Percentiles rank a stretch among this genome's conserved stretches.
Conservation (phyloP, 2,113 vertebrate species). For the Centropus bengalensis region DNA sequence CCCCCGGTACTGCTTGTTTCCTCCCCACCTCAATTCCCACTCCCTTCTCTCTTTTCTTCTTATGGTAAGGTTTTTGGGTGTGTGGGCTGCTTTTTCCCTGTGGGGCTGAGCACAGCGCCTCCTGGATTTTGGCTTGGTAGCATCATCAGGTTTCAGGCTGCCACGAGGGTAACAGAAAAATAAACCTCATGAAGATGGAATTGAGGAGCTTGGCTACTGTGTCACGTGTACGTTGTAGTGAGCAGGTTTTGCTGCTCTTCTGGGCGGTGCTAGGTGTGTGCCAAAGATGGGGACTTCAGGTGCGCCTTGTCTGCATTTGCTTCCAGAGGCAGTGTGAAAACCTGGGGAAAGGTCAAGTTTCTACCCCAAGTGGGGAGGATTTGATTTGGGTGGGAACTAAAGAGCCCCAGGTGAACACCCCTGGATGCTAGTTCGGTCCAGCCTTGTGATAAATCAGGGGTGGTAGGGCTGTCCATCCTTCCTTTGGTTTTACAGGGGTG, state of each 20-base stretch:
- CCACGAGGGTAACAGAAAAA: rapidly evolving
- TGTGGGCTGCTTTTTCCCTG: neutral
- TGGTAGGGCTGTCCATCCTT: neutral
- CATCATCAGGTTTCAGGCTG: neutral
- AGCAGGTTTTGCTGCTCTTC: neutral
- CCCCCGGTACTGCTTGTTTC: neutral
- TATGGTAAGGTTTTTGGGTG: neutral
- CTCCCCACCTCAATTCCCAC: neutral
- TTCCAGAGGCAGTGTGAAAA: neutral
- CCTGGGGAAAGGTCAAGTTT: no score
- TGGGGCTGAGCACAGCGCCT: neutral
- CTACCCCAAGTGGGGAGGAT: no score
- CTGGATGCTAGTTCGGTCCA: neutral
- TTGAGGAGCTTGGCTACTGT: neutral
- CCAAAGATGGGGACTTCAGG: neutral
- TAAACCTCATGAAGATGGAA: neutral
- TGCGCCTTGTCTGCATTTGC: neutral
- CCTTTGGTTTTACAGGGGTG: neutral
- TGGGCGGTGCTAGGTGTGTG: rapidly evolving
- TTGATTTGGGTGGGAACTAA: neutral
- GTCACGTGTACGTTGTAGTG: neutral
- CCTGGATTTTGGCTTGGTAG: neutral
- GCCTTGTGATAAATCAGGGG: neutral
- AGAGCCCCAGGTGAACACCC: neutral
- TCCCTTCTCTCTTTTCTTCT: neutral